Conservation (phyloP, 2,797 vertebrate species). For the Eulemur rubriventer region DNA sequence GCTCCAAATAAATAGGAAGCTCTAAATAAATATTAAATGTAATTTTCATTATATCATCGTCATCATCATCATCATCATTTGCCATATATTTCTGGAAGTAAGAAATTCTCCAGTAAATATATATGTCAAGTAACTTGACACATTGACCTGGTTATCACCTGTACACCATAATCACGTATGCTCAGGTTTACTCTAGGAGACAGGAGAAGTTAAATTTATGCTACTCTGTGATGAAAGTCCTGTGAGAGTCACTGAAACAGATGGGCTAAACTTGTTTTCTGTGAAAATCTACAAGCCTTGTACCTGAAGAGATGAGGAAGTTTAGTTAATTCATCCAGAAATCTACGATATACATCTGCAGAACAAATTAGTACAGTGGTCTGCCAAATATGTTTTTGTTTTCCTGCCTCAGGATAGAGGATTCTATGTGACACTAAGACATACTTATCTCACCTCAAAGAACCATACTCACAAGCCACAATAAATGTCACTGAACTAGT, state of each 20-base stretch:
- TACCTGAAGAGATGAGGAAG: background rate
- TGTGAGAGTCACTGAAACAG: background rate
- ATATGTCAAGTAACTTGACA: background rate
- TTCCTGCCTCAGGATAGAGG: background rate
- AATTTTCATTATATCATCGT: background rate
- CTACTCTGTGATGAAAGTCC: background rate
- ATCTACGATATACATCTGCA: background rate
- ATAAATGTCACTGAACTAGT: background rate
- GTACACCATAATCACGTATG: background rate
- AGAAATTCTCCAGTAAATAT: background rate
- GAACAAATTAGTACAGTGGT: background rate
- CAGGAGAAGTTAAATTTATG: background rate
- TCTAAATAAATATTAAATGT: background rate
- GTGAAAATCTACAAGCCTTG: background rate
- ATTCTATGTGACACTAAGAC: background rate
- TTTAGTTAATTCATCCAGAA: background rate
- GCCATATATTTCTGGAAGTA: background rate
- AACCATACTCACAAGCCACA: background rate
- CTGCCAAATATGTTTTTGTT: background rate
- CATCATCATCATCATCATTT: background rate
- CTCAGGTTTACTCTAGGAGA: background rate
- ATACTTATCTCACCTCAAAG: background rate
- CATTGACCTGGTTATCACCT: background rate
- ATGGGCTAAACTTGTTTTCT: background rate
- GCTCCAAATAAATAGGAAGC: background rate